Evolutionary conservation across 1,140 invertebrate species (phyloP), one percentile per base, ranked within the genome.

Genomic region (Meteorus sp.): DNA sequence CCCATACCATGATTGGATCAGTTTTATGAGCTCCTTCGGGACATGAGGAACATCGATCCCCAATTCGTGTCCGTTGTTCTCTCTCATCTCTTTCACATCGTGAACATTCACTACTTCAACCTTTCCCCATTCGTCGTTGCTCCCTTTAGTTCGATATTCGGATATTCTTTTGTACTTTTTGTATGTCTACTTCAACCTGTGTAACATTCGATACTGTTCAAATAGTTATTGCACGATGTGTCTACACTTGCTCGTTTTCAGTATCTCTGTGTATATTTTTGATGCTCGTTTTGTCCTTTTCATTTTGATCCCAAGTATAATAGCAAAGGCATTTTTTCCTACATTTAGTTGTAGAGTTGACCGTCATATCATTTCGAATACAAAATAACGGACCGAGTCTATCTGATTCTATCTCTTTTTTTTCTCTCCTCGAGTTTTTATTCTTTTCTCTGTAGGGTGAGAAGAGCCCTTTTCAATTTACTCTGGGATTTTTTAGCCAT

Each of bases 11-110:
- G 80, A 82, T 82, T 82, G 78, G 78, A 81, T 82, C 76, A 75
- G 71, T 79, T 82, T 81, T 80, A 81, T 70, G 77, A 77, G 74
- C 67, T 72, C 76, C 71, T 70, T 23, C 51, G 77, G 76, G 75
- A 80, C 75, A 70, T 72, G 75, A 72, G 66, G 70, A 63, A 60
- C 68, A 67, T 70, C 69, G 73, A 73, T 66, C 57, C 51, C 35
- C 53, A 33, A n/a, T n/a, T n/a, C 27, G 15, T 17, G 56, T 17
- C 22, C 31, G 27, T 41, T 48, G 45, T 56, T 23, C 13, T 58
- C 53, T 37, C 19, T 35, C 35, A 19, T 15, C 4, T 27, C 47
- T 35, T 44, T 37, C 17, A n/a, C n/a, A n/a, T n/a, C n/a, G n/a
- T n/a, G n/a, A n/a, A n/a, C n/a, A n/a, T n/a, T n/a, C n/a, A n/a